Evolutionary conservation across 1,140 invertebrate genomes (phyloP).

Genomic region (Holotrichia oblita): DNA sequence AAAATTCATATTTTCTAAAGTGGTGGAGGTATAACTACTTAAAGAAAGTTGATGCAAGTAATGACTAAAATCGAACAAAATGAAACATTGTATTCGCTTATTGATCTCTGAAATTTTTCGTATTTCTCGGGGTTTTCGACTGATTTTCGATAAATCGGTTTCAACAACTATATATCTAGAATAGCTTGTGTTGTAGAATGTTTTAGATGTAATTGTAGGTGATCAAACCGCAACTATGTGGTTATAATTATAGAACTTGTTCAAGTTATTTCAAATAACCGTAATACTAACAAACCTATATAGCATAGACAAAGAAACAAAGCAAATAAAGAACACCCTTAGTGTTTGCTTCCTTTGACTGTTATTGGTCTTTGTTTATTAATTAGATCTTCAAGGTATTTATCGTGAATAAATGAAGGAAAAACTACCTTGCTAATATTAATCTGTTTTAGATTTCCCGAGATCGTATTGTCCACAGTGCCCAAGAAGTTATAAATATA

Average conservation of each 20-base stretch:
- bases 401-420: not conserved
- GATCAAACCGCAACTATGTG: not conserved
- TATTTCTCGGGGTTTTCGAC: no score
- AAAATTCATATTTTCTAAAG: no score
- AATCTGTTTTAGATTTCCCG: conserved; percentile 8
- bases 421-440: not conserved
- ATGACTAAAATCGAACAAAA: no score
- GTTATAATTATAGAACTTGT: not conserved
- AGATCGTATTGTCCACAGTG: conserved; percentile 38
- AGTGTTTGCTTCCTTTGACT: not conserved
- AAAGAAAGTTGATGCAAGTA: no score
- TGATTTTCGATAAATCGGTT: no score
- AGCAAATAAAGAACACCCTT: not conserved
- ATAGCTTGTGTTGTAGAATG: no score
- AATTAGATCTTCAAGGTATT: not conserved
- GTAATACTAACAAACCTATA: not conserved
- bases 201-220: no score
- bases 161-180: no score
- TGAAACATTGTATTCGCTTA: no score
- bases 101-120: no score
- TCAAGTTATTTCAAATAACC: not conserved
- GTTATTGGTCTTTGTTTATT: not conserved
- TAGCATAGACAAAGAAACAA: not conserved
- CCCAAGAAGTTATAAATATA: conserved; percentile 38
- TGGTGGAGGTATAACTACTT: no score